Evolutionary conservation across 2,888 invertebrate species (phyloP).

Genomic region (Saturnia japonica): DNA sequence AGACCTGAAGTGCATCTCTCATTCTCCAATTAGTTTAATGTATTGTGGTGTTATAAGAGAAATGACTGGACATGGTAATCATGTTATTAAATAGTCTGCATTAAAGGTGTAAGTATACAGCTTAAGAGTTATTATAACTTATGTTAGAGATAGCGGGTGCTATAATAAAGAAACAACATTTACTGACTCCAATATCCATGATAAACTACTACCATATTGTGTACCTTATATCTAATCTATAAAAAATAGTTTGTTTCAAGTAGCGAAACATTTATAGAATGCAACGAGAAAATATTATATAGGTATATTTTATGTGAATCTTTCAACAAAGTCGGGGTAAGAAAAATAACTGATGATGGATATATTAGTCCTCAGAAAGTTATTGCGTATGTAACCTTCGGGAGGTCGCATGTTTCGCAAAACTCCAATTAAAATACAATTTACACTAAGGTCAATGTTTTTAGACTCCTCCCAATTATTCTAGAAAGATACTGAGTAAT

Average conservation of each 20-base stretch:
- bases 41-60: background rate
- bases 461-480: background rate
- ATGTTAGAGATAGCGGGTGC: background rate
- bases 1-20: background rate
- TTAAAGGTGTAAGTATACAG: background rate
- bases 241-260: too few relatives aligned
- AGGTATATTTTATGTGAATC: too few relatives aligned
- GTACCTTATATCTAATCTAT: too few relatives aligned
- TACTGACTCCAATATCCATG: background rate
- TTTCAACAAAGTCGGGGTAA: too few relatives aligned
- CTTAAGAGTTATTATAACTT: too few relatives aligned
- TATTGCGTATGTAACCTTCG: too few relatives aligned
- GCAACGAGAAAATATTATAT: too few relatives aligned
- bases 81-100: background rate
- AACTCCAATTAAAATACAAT: background rate
- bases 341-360: too few relatives aligned
- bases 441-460: background rate
- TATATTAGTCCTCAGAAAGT: too few relatives aligned
- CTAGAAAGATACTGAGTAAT: background rate
- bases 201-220: background rate
- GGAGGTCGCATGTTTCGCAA: background rate
- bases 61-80: background rate
- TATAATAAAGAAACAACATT: background rate
- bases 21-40: background rate
- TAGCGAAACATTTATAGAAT: too few relatives aligned